Evolutionary conservation across 1,140 invertebrate species (phyloP), one percentile per base, ranked within the genome.

Genomic region (Zaprionus nigranus): DNA sequence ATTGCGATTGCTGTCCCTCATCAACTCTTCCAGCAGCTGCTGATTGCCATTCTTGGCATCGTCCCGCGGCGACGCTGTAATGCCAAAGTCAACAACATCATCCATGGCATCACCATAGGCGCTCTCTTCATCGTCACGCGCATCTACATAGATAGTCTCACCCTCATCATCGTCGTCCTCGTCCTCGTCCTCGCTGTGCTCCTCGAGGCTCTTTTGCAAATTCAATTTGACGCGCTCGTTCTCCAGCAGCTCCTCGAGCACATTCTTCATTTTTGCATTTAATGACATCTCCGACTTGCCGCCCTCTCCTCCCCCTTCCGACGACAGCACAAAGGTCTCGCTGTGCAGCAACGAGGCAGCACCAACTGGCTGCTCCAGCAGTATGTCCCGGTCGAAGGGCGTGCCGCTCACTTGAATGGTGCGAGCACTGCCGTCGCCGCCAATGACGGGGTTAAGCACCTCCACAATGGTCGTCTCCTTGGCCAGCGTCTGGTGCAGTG

Each of bases 211-310:
- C 64, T 92, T 92, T 76, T 92, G 92, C 63, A 93, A 90, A 92
- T 92, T 93, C 73, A 92, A 92, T 91, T 92, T 92, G 53, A 93
- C 92, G 61, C 92, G 84, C 60, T 93, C 88, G 78, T 93, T 92
- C 64, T 92, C 90, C 54, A 93, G 75, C 56, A 93, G 75, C 71
- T 93, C 92, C 78, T 92, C 86, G 30, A 93, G 90, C 54, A 93
- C 92, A 81, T 92, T 93, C 78, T 93, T 93, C 92, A 93, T 93
- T 91, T 93, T 93, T 60, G 92, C 92, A 82, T 93, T 93, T 79
- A 93, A 82, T 64, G 92, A 93, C 63, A 93, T 75, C 77, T 93
- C 92, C 61, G 85, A 63, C 78, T 71, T 81, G 36, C 79, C 66
- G 56, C 56, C 58, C 22, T 24, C 24, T 26, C 9, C 24, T 5